Base-by-base conservation (phyloP, 2,113 vertebrate species). In the Syngnathoides biaculeatus region DNA sequence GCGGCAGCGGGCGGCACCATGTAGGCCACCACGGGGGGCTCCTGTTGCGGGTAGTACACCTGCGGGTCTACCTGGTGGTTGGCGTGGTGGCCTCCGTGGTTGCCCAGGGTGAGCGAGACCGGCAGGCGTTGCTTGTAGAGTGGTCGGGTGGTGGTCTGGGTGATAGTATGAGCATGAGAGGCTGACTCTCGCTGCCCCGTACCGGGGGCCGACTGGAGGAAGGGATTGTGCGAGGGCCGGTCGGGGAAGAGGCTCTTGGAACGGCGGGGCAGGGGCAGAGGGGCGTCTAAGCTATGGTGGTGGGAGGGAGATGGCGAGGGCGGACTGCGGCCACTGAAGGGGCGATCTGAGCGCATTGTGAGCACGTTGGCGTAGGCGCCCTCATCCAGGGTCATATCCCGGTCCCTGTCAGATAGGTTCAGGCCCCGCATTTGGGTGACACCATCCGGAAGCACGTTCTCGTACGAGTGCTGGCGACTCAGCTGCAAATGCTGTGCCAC, bases 221-320 rank as follows among this genome's bases (percentile, higher is more conserved):
- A 98, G 64, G 95, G 95, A 79, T 98, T 98, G 42, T 97, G 94
- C 0, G 94, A 93, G 2, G 94, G 92, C 39, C 92, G 93, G 65
- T 95, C 93, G 0, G 95, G 93, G 75, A 98, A 94, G 78, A 98
- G 93, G 10, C 95, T 98, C 86, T 95, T 96, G 73, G 95, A 96
- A 88, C 95, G 90, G 67, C 94, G 94, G 58, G 93, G 94, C 65
- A 95, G 75, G 62, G 89, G 87, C 75, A 89, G 50, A 0, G 89
- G 89, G 35, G 79, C 8, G 50, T 95, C 94, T 60, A 96, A 91
- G 52, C 94, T 91, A 68, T 88, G 95, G 78, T 94, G 93, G 83
- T 95, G 92, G 20, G 94, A 93, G 73, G 92, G 86, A 19, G 87
- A 89, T 0, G 86, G 89, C 0, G 89, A 91, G 1, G 88, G 86